A percentile compares a stretch with the other conserved stretches of the same genome.
Conservation (phyloP, 2,888 invertebrate species). For the Leucophenga maculata region DNA sequence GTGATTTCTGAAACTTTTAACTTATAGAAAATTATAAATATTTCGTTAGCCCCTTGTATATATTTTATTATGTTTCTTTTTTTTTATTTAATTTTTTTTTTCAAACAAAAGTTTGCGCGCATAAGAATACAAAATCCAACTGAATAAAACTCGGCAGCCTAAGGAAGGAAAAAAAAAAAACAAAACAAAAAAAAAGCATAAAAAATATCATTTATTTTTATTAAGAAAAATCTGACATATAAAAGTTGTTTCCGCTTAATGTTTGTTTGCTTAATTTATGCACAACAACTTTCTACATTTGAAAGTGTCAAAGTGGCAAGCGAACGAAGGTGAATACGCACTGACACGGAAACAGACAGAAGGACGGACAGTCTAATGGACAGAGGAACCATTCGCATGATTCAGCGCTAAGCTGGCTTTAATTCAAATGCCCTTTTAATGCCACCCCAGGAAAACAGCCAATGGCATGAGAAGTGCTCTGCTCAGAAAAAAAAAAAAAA, state of each 20-base stretch:
- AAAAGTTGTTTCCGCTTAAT: not conserved
- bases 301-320: constrained; percentile 16
- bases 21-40: too few relatives aligned
- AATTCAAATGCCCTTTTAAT: constrained; percentile 11
- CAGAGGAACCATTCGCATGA: not conserved
- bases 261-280: constrained; percentile 15
- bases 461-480: too few relatives aligned
- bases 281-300: constrained; percentile 8
- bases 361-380: not conserved
- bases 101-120: too few relatives aligned
- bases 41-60: not conserved
- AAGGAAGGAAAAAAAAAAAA: not conserved
- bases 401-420: not conserved
- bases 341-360: not conserved
- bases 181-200: not conserved
- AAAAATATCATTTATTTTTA: constrained; percentile 2
- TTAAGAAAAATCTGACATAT: constrained; percentile 8
- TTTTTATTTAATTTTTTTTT: not conserved
- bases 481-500: not conserved
- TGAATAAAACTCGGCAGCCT: not conserved
- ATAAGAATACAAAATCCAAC: not conserved
- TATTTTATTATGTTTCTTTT: constrained; percentile 1
- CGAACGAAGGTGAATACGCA: constrained; percentile 10
- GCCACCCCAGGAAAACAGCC: not conserved
- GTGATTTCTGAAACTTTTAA: too few relatives aligned